Base-by-base conservation (phyloP, 2,797 vertebrate genomes). In the Lacerta viridis region DNA sequence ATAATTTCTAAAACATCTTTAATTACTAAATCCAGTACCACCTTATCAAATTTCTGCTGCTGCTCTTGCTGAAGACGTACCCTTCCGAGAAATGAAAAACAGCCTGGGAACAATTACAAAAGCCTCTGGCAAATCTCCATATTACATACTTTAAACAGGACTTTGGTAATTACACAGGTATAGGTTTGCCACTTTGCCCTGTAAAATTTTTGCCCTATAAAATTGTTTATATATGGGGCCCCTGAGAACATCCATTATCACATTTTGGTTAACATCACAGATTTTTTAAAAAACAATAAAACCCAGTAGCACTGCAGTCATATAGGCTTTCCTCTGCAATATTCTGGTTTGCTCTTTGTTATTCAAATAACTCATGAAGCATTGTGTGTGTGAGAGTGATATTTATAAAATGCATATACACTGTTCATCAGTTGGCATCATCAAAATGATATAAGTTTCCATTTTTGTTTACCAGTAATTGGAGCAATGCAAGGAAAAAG, bases 221-320 rank as follows among this genome's bases (percentile, higher is more conserved):
- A 96, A 95, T 93, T 91, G 90, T 95, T 94, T 94, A 92, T 80
- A 96, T 97, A 96, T 92, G 95, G 93, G 93, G 81, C 96, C 94
- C 96, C 80, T 79, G 96, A 96, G 97, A 97, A 91, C 90, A 95
- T 95, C 95, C 92, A 95, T 97, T 96, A 96, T 96, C 96, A 95
- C 96, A 93, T 97, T 97, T 96, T 96, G 96, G 96, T 96, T 97
- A 97, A 96, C 94, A 96, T 96, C 93, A 96, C 89, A 93, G 95
- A 93, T 95, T 96, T 96, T 96, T 93, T 88, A 82, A 69, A 69
- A 76, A 66, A n/a, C 33, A 18, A 46, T 25, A 36, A 0, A 94
- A 96, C 95, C 94, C 96, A 94, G 87, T 93, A 95, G 94, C 92
- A 94, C 83, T 69, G 61, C 87, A 94, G 87, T 88, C 92, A 93